Percentiles rank a stretch among this genome's conserved stretches.
phyloP scores from a whole-genome alignment of 2,113 vertebrate genomes.

The Potamarius usumacintae region DNA sequence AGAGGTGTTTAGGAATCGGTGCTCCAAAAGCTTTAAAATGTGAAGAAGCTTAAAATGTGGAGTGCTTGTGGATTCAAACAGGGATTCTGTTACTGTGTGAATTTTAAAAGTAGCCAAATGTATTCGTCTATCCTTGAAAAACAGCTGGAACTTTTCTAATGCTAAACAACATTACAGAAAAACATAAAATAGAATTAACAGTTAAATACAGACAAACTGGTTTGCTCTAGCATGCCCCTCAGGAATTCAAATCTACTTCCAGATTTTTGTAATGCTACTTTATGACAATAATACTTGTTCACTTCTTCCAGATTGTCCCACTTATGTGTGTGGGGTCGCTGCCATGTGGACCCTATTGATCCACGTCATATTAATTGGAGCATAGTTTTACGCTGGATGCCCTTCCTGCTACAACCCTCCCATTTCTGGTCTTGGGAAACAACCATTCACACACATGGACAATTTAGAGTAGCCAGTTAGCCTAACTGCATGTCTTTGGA shows the following conservation, averaged over 20 bases:
- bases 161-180: background rate
- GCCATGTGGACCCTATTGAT: too few species aligned
- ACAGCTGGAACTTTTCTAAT: background rate
- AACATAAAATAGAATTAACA: background rate
- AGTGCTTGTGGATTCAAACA: background rate
- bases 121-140: slow-evolving; percentile 2
- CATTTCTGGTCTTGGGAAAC: too few species aligned
- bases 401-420: too few species aligned
- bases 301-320: too few species aligned
- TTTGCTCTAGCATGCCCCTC: background rate
- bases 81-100: background rate
- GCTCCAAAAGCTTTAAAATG: slow-evolving; percentile 2
- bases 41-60: background rate
- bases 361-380: too few species aligned
- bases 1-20: background rate
- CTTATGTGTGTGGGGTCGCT: too few species aligned
- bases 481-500: too few species aligned
- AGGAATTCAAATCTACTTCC: background rate
- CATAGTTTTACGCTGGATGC: too few species aligned
- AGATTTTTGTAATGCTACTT: too few species aligned
- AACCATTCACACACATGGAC: too few species aligned
- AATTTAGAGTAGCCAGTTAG: too few species aligned
- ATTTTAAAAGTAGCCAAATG: background rate
- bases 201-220: background rate
- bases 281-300: too few species aligned